Conservation (phyloP, 2,888 invertebrate genomes). For the Dasysyrphus albostriatus region DNA sequence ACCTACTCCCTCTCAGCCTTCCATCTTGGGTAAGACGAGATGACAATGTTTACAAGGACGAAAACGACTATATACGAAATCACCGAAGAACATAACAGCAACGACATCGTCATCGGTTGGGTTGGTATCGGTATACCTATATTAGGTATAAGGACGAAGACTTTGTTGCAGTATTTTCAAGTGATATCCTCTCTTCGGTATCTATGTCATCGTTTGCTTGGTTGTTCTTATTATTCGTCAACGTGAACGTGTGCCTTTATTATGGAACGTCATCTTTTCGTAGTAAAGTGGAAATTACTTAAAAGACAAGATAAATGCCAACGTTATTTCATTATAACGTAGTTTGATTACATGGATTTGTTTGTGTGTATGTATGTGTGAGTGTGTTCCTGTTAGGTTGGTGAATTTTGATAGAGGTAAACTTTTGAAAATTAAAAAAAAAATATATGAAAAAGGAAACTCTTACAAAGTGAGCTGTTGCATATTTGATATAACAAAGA, state of each 20-base stretch:
- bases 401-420: slow-evolving; percentile 5
- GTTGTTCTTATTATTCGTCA: slow-evolving; percentile 47
- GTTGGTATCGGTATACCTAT: not conserved
- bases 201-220: slow-evolving; percentile 33
- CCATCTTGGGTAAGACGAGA: slow-evolving; percentile 17
- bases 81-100: not conserved
- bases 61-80: not conserved
- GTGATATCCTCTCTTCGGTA: not conserved
- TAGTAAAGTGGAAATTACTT: slow-evolving; percentile 59
- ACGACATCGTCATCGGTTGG: not conserved
- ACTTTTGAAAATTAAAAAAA: slow-evolving; percentile 13
- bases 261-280: slow-evolving; percentile 42
- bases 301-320: slow-evolving; percentile 71
- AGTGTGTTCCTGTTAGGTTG: not conserved
- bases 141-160: slow-evolving; percentile 29
- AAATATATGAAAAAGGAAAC: not conserved
- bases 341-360: slow-evolving; percentile 60
- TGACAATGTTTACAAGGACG: slow-evolving; percentile 50
- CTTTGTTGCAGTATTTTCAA: slow-evolving; percentile 63
- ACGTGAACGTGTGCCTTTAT: slow-evolving; percentile 47
- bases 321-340: slow-evolving; percentile 70
- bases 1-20: not conserved
- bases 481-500: slow-evolving; percentile 50
- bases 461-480: slow-evolving; percentile 57
- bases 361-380: not conserved